Percentiles rank a stretch among this genome's conserved stretches.
Evolutionary conservation across 2,113 vertebrate species (phyloP).

Genomic region (Neomonachus schauinslandi): DNA sequence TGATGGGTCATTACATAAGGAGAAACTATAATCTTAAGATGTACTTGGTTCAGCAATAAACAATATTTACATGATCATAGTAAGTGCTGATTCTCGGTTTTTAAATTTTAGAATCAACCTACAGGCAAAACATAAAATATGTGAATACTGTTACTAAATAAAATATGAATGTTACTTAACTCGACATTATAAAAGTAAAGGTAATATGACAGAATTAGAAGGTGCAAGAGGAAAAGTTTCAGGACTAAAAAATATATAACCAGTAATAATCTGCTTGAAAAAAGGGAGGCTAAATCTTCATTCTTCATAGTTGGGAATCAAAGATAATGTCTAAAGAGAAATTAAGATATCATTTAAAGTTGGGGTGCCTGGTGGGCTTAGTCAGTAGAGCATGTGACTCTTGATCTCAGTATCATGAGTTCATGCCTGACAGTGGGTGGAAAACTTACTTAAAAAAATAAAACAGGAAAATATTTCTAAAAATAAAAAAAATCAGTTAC

Average conservation of each 20-base stretch:
- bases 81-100: not conserved
- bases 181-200: not conserved
- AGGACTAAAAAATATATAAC: not conserved
- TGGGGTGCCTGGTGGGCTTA: not conserved
- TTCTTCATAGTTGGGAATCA: conserved; percentile 3
- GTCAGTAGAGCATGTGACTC: not conserved
- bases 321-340: not conserved
- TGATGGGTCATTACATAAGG: not conserved
- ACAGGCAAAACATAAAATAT: not conserved
- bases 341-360: not conserved
- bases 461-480: not conserved
- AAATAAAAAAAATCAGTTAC: not conserved
- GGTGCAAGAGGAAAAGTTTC: not conserved
- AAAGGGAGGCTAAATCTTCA: not conserved
- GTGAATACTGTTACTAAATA: not conserved
- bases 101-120: conserved; percentile 31
- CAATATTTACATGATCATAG: not conserved
- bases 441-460: not conserved
- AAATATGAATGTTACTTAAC: not conserved
- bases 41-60: not conserved
- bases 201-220: not conserved
- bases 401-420: not conserved
- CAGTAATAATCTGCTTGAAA: not conserved
- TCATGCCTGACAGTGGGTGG: not conserved
- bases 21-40: not conserved